Percentiles rank a stretch among this genome's conserved stretches.
phyloP scores from a whole-genome alignment of 92 coral and sea anemone genomes.

The Muricea muricata region DNA sequence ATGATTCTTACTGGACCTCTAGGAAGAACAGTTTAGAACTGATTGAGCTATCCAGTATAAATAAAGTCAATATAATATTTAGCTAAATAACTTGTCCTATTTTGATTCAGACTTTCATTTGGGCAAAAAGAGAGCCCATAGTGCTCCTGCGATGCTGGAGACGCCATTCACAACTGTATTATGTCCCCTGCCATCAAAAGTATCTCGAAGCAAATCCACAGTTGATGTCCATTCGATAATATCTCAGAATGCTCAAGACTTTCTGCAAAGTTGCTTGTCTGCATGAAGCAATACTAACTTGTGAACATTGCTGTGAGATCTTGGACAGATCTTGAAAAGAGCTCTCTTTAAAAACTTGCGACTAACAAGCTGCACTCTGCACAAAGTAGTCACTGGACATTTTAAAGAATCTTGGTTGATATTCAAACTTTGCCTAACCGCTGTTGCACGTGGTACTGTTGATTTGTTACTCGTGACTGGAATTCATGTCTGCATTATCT shows the following conservation, averaged over 20 bases:
- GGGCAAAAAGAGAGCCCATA: slow-evolving; percentile 6
- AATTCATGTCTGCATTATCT: no score
- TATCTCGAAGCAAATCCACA: not conserved
- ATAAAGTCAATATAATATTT: no score
- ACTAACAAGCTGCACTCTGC: no score
- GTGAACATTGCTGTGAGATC: not conserved
- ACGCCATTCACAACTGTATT: not conserved
- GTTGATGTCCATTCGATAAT: not conserved
- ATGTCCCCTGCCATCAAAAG: not conserved
- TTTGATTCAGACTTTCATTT: not conserved
- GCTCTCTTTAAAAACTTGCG: no score
- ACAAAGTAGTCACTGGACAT: not conserved
- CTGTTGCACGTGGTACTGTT: no score
- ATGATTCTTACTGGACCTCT: no score
- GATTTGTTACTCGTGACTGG: no score
- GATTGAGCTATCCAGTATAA: no score
- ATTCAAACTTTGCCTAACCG: not conserved
- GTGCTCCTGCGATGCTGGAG: not conserved
- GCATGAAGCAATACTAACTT: not conserved
- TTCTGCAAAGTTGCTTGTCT: slow-evolving; percentile 14
- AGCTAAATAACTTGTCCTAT: not conserved
- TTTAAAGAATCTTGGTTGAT: not conserved
- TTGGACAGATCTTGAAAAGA: not conserved
- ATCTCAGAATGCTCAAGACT: not conserved
- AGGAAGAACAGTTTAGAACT: no score